Base-by-base conservation (phyloP, 1,140 invertebrate species). In the Drosophila persimilis region DNA sequence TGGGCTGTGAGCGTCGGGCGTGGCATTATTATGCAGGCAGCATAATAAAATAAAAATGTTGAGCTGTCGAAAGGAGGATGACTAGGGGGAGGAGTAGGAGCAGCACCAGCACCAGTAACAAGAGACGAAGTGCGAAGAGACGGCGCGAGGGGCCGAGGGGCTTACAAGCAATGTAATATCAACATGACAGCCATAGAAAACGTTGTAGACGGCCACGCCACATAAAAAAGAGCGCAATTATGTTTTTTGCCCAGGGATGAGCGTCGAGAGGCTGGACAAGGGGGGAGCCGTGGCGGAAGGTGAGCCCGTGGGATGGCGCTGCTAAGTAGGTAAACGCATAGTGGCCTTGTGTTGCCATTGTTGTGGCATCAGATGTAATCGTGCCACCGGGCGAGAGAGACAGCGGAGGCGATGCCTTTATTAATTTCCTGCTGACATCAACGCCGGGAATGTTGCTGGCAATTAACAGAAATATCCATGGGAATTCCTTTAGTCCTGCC, bases 131-230 rank as follows among this genome's bases (percentile, higher is more conserved):
- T 31, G 31, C 31, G 20, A 3, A 24, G 53, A 51, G 46, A 24
- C 44, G 15, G 45, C 22, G 29, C 44, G 7, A 24, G 17, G 17
- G 17, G 35, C 20, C 15, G 48, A 67, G 80, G 50, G 69, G 80
- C 81, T 85, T 85, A 86, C 77, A 86, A 86, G 73, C 81, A 44
- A 71, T 86, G 81, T 85, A 88, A 85, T 85, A 86, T 80, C 81
- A 85, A 74, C 79, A 88, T 77, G 81, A 85, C 81, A 85, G 77
- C 81, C 65, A 67, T 77, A 71, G 73, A 77, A 80, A 84, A 80
- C 80, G 77, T 64, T 85, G 77, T 67, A 74, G 73, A 74, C 60
- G 77, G 74, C 81, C 55, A 86, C 47, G 81, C 77, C 70, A 81
- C 81, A 85, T 86, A 85, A 85, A 85, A 77, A 75, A 86, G 77